Conservation (phyloP, 2,797 vertebrate genomes). For the Carduelis carduelis region DNA sequence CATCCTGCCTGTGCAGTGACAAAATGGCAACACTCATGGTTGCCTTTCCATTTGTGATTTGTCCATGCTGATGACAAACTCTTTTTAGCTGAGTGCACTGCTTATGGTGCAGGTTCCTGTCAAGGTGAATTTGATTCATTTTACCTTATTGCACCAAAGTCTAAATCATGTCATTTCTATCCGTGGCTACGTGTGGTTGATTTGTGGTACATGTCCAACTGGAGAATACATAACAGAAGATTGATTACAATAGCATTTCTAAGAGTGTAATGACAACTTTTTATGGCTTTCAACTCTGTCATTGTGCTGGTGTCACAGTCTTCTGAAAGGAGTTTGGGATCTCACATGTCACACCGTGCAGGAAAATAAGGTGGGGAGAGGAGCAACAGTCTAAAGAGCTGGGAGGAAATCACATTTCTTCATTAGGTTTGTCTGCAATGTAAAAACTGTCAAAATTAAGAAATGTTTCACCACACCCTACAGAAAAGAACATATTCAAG, state of each 20-base stretch:
- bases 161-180: constrained; percentile 73
- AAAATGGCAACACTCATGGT: not conserved
- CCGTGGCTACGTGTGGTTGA: constrained; percentile 64
- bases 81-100: constrained; percentile 27
- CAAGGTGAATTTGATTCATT: constrained; percentile 71
- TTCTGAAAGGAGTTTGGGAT: not conserved
- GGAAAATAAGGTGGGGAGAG: not conserved
- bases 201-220: constrained; percentile 63
- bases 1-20: not conserved
- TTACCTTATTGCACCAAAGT: constrained; percentile 69
- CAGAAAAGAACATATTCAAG: not conserved
- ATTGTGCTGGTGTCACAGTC: not conserved
- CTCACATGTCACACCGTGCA: rapidly evolving
- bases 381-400: not conserved
- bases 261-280: constrained; percentile 58
- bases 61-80: not conserved
- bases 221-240: constrained; percentile 58
- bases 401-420: not conserved
- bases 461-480: not conserved
- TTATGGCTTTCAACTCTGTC: constrained; percentile 45
- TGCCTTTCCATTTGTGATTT: constrained; percentile 18
- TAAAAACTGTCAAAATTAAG: not conserved
- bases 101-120: constrained; percentile 32
- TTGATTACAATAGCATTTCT: constrained; percentile 69
- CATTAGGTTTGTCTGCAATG: not conserved